A percentile compares a stretch with the other conserved stretches of the same genome.
Conservation (phyloP, 2,797 vertebrate genomes). For the Hybognathus amarus region DNA sequence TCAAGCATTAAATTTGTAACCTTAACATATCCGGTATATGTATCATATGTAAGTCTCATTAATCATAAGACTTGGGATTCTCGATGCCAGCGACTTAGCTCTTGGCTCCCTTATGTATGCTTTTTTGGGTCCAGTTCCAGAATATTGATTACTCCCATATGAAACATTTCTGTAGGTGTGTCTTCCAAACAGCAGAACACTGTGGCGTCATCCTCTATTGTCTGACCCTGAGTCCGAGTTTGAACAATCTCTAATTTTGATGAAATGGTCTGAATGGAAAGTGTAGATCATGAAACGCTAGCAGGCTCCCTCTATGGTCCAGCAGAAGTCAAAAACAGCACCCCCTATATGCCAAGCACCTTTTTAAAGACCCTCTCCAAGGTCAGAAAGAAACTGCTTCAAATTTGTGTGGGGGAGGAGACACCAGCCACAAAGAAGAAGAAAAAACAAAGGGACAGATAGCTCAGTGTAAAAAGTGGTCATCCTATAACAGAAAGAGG, state of each 20-base stretch:
- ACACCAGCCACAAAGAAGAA: slow-evolving; percentile 48
- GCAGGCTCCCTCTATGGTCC: neutral
- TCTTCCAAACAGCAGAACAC: slow-evolving; percentile 25
- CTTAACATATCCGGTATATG: slow-evolving; percentile 11
- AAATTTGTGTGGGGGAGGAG: slow-evolving; percentile 49
- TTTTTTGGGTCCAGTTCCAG: slow-evolving; percentile 6
- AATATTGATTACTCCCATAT: slow-evolving; percentile 4
- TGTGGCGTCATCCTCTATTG: slow-evolving; percentile 52
- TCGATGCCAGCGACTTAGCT: neutral
- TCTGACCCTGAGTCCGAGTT: too few species aligned
- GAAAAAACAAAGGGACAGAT: slow-evolving; percentile 60
- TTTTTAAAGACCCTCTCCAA: slow-evolving; percentile 2
- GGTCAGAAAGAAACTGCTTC: slow-evolving; percentile 28
- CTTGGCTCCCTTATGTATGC: neutral
- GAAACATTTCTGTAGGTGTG: slow-evolving; percentile 45
- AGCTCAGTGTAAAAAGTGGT: slow-evolving; percentile 53
- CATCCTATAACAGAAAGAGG: slow-evolving; percentile 61
- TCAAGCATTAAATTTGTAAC: neutral
- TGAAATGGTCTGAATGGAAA: slow-evolving; percentile 23
- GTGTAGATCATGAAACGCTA: slow-evolving; percentile 18
- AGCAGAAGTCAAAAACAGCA: slow-evolving; percentile 32
- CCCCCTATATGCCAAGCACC: slow-evolving; percentile 42
- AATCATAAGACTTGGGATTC: neutral
- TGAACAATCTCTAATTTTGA: slow-evolving; percentile 41
- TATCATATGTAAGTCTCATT: neutral